These are phyloP conservation scores for Aspidiotus destructor DNA, from an alignment of 2,888 invertebrate species.

Conservation along the genomic window DNA sequence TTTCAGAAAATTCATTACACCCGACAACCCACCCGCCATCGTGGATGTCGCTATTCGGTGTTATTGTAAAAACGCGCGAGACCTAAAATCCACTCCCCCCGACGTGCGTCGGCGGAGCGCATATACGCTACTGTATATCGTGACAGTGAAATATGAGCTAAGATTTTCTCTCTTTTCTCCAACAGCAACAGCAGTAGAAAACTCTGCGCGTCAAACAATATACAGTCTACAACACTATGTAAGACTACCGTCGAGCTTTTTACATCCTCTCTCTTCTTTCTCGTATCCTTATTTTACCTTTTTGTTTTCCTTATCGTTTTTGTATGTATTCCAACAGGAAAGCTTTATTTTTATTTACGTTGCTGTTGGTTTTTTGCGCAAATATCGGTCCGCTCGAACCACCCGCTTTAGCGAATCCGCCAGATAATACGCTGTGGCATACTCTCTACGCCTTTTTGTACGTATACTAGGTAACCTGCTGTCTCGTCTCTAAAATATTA, in stretches of 20 bases:
- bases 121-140: not conserved
- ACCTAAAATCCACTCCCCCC: conserved; percentile 17
- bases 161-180: conserved; percentile 26
- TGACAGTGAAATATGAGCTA: conserved; percentile 33
- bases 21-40: conserved; percentile 27
- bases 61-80: conserved; percentile 17
- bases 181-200: conserved; percentile 1
- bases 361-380: too few relatives aligned
- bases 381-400: too few relatives aligned
- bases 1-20: conserved; percentile 33
- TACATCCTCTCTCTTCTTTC: conserved; percentile 20
- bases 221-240: not conserved
- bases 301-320: conserved; percentile 16
- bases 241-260: conserved; percentile 29
- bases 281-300: conserved; percentile 16
- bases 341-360: too few relatives aligned
- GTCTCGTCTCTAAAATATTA: too few relatives aligned
- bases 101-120: not conserved
- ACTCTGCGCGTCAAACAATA: conserved; percentile 23
- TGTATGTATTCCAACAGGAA: too few relatives aligned
- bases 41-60: conserved; percentile 20
- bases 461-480: too few relatives aligned
- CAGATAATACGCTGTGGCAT: too few relatives aligned
- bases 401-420: too few relatives aligned
- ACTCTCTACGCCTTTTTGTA: too few relatives aligned